Base-by-base conservation (phyloP, 2,797 vertebrate genomes). In the Cyclura pinguis region DNA sequence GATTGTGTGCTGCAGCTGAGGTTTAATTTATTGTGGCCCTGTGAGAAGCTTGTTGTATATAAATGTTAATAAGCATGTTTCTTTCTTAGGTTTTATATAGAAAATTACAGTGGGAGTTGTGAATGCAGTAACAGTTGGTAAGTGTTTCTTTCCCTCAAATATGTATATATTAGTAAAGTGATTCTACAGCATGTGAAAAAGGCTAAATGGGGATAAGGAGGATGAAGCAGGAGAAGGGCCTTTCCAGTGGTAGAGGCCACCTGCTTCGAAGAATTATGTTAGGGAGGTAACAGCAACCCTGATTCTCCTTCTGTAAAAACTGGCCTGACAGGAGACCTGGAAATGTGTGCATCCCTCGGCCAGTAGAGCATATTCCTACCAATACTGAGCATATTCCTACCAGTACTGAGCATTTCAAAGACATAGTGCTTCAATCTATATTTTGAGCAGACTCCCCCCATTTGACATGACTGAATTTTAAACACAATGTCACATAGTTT, bases 51-150 rank as follows among this genome's bases (percentile, higher is more conserved):
- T 82, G 16, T 1, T 82, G 20, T 1, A 0, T 77, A 27, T 86
- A 64, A 18, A 67, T 85, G 38, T 84, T 29, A 18, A 86, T 92
- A 93, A 81, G 93, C 2, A 8, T 77, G 29, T 77, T 90, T 0
- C 59, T 88, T 74, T 93, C 0, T 0, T 67, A 95, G 94, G 90
- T 91, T 6, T 67, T 69, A 52, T 80, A 73, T 80, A 80, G 94
- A 91, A 82, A 81, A 90, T 59, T 74, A 93, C 0, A 84, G 91
- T 93, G 93, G 88, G 90, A 93, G 47, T 42, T 80, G 42, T 85
- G 89, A 80, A 77, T 80, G 0, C 84, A 90, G 73, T 64, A 90
- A 29, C 32, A 93, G 84, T 92, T 91, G 95, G 96, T 96, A 89
- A 96, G 95, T 88, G 81, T 86, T 55, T 35, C 16, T 89, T 4